Percentiles rank a stretch among this genome's conserved stretches.
phyloP scores from a whole-genome alignment of 2,797 vertebrate genomes.

The Parambassis ranga region DNA sequence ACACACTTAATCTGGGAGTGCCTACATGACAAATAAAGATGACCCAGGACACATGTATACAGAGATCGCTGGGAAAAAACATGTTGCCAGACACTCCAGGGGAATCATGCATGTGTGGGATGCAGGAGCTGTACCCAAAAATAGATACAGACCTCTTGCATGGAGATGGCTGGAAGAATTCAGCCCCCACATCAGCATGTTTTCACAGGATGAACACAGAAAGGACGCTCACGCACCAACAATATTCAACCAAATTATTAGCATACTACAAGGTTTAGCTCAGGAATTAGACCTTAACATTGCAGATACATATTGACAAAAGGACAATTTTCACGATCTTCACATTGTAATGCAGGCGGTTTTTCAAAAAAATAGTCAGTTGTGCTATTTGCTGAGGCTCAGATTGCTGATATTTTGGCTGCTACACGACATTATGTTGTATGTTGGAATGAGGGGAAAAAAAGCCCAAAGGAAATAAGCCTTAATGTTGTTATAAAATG shows the following conservation, averaged over 20 bases:
- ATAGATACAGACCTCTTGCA: conserved; percentile 67
- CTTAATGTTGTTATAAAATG: too few relatives aligned
- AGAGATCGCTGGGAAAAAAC: conserved; percentile 78
- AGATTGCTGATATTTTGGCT: not conserved
- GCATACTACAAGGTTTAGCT: too few relatives aligned
- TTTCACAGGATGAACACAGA: conserved; percentile 62
- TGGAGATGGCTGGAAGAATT: conserved; percentile 64
- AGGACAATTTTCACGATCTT: too few relatives aligned
- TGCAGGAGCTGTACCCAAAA: conserved; percentile 65
- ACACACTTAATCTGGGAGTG: conserved; percentile 36
- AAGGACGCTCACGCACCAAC: conserved; percentile 33
- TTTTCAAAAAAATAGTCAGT: too few relatives aligned
- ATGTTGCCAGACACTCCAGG: conserved; percentile 63
- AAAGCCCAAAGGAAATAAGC: too few relatives aligned
- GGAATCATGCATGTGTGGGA: conserved; percentile 71
- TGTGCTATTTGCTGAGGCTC: not conserved
- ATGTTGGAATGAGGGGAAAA: too few relatives aligned
- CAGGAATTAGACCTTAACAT: too few relatives aligned
- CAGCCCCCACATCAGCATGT: conserved; percentile 35
- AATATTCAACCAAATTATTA: too few relatives aligned
- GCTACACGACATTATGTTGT: not conserved
- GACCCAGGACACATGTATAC: conserved; percentile 56
- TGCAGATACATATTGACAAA: too few relatives aligned
- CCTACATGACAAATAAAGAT: conserved; percentile 64
- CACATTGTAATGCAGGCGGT: too few relatives aligned